These are phyloP conservation scores for Pollenia angustigena DNA, from an alignment of 2,888 invertebrate species.

Conservation along the genomic window DNA sequence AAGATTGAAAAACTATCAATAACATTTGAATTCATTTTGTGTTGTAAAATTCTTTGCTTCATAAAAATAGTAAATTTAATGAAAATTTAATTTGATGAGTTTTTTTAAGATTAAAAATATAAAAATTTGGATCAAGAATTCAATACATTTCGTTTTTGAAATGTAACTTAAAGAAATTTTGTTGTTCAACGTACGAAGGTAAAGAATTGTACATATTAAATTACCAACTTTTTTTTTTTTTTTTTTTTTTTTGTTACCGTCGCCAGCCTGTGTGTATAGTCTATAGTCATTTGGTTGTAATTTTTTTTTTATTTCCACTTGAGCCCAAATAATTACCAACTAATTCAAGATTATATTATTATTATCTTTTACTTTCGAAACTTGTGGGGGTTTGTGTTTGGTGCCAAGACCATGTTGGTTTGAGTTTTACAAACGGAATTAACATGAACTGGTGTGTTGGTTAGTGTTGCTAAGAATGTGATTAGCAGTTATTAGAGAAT, in stretches of 20 bases:
- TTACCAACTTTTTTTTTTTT: background rate
- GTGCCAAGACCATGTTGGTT: too few relatives aligned
- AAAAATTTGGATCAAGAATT: background rate
- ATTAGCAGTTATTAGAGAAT: too few relatives aligned
- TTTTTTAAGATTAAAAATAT: too few relatives aligned
- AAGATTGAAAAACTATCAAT: too few relatives aligned
- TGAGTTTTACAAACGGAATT: too few relatives aligned
- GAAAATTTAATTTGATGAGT: too few relatives aligned
- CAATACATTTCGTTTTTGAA: background rate
- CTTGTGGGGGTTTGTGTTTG: too few relatives aligned
- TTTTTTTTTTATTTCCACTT: background rate
- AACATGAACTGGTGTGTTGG: too few relatives aligned
- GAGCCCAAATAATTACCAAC: background rate
- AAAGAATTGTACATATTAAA: constrained; percentile 4
- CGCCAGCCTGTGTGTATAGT: background rate
- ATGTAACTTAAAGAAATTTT: background rate
- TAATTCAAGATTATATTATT: background rate
- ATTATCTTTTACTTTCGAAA: background rate
- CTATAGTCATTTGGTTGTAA: background rate
- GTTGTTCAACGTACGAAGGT: background rate
- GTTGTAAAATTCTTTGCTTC: too few relatives aligned
- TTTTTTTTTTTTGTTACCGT: background rate
- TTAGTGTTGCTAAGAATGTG: too few relatives aligned
- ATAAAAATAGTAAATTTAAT: too few relatives aligned
- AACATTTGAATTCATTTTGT: too few relatives aligned